phyloP scores from a whole-genome alignment of 2,797 vertebrate species.

The Rhynchonycteris naso region DNA sequence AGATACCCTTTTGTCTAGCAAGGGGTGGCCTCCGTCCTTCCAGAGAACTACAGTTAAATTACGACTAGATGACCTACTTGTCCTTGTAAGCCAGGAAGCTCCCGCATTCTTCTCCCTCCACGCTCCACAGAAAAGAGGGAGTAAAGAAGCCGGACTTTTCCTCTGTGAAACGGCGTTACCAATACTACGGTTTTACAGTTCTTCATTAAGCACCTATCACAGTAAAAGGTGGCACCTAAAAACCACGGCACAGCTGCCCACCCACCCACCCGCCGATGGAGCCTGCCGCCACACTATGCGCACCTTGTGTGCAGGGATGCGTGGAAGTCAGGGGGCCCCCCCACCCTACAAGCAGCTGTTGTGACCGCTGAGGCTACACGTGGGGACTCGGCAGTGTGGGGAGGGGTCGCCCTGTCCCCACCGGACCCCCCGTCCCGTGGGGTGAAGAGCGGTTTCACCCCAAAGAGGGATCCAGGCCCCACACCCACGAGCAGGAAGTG shows the following conservation, averaged over 20 bases:
- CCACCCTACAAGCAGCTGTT: neutral
- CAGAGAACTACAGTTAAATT: too few species aligned
- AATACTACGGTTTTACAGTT: too few species aligned
- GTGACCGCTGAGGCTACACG: neutral
- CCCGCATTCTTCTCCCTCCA: too few species aligned
- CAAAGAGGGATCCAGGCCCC: neutral
- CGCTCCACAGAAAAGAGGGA: too few species aligned
- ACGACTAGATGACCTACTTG: too few species aligned
- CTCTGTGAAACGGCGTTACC: too few species aligned
- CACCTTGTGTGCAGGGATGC: neutral
- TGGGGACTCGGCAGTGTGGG: fast-evolving
- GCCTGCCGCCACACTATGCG: too few species aligned
- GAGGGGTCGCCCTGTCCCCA: fast-evolving
- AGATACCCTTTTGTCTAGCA: too few species aligned
- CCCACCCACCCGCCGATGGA: fast-evolving
- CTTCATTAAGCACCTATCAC: too few species aligned
- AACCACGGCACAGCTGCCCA: fast-evolving
- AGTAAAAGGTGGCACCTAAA: neutral
- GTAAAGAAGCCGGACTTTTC: too few species aligned
- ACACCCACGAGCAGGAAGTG: fast-evolving
- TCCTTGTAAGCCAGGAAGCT: neutral
- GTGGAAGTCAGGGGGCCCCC: neutral
- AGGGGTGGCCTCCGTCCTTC: too few species aligned
- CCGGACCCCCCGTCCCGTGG: fast-evolving
- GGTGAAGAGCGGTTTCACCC: neutral